Evolutionary conservation across 2,888 invertebrate species (phyloP).

Genomic region (Euphydryas editha): DNA sequence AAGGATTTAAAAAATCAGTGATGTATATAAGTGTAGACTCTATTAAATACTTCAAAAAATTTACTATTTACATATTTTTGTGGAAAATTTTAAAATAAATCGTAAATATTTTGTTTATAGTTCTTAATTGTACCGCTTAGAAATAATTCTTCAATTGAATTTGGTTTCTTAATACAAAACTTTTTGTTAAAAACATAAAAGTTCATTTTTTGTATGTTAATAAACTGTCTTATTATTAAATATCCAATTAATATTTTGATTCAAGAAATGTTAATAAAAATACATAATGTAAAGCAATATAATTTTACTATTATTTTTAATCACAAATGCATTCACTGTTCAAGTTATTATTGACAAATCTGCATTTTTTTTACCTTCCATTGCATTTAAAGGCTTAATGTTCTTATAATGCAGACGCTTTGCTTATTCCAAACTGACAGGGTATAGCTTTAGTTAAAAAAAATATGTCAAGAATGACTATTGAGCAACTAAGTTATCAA

Average conservation of each 20-base stretch:
- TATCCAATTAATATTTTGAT: too few species aligned
- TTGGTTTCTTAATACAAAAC: too few species aligned
- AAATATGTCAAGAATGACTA: background rate
- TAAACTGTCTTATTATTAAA: too few species aligned
- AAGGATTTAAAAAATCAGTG: background rate
- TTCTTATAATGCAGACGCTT: conserved; percentile 7
- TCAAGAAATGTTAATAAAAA: background rate
- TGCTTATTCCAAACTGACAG: conserved; percentile 20
- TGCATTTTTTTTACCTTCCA: background rate
- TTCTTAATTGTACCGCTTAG: too few species aligned
- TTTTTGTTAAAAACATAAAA: too few species aligned
- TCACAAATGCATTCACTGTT: background rate
- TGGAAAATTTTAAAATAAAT: too few species aligned
- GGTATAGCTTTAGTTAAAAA: conserved; percentile 12
- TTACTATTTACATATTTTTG: too few species aligned
- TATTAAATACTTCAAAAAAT: background rate
- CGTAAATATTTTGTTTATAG: too few species aligned
- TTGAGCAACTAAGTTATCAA: too few species aligned
- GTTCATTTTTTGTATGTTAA: too few species aligned
- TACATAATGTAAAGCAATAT: background rate
- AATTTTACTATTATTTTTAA: background rate
- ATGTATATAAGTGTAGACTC: background rate
- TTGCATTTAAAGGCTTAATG: conserved; percentile 6
- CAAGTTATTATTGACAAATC: background rate
- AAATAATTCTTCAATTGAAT: too few species aligned